Evolutionary conservation across 1,140 invertebrate species (phyloP).

Genomic region (Augochlora pura): DNA sequence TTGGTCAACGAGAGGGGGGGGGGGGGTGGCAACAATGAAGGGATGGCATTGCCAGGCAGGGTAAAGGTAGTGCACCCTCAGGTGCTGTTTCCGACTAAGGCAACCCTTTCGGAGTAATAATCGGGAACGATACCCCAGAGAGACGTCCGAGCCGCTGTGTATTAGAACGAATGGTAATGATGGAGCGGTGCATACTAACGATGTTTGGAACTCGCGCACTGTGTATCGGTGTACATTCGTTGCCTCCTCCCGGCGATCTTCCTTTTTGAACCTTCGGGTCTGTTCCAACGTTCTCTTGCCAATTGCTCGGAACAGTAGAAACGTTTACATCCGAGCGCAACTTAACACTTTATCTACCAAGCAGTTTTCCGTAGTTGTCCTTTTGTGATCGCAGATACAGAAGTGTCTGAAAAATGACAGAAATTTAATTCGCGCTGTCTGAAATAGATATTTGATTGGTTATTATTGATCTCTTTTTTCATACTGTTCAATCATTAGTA

Average conservation of each 20-base stretch:
- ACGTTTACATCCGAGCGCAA: not conserved
- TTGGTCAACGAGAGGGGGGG: not conserved
- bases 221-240: conserved; percentile 15
- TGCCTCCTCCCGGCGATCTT: conserved; percentile 10
- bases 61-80: conserved; percentile 72
- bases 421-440: no score
- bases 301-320: not conserved
- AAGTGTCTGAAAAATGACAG: no score
- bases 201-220: conserved; percentile 62
- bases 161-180: conserved; percentile 78
- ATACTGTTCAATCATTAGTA: no score
- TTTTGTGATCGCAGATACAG: no score
- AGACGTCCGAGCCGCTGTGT: conserved; percentile 63
- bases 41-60: conserved; percentile 29
- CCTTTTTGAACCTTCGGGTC: not conserved
- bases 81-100: conserved; percentile 70
- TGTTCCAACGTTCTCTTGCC: no score
- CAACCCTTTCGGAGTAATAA: conserved; percentile 79
- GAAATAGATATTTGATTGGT: no score
- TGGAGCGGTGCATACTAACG: conserved; percentile 67
- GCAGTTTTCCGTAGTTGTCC: no score
- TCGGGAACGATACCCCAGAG: conserved; percentile 77
- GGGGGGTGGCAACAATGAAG: not conserved
- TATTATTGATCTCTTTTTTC: no score
- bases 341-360: no score